Evolutionary conservation across 2,113 vertebrate genomes (phyloP), one percentile per base, ranked within the genome.

Genomic region (Glareola pratincola): DNA sequence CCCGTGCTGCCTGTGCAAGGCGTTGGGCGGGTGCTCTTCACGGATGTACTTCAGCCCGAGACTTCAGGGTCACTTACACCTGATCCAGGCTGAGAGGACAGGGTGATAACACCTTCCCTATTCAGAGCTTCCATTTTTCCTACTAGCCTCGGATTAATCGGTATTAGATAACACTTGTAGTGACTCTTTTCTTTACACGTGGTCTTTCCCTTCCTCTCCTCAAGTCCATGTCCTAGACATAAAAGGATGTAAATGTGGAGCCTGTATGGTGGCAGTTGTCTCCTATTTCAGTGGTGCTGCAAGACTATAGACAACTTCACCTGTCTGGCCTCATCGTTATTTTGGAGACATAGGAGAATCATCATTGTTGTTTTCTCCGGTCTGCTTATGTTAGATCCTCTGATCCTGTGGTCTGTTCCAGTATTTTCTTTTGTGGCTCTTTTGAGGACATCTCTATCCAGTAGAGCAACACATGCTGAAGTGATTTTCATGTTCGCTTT

Each of bases 201-300:
- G 27, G 8, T 37, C 26, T 85, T 83, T 53, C 41, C n/a, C 9
- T 76, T 81, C 26, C 8, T 66, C 21, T 76, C 16, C 37, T 73
- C 24, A 27, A n/a, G 18, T 77, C 24, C 0, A 0, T 45, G 47
- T 72, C n/a, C 22, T 21, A 19, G 29, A 51, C 2, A 2, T 50
- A 32, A 77, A 83, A 73, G 3, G 10, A 30, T 34, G 45, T 64
- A 14, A 50, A 13, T 87, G 47, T 48, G 41, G 27, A 92, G n/a
- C 18, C 34, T 72, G 14, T 82, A 1, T 76, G 83, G 14, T 29
- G 39, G 13, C 36, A 53, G 7, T 48, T 41, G 13, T 48, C 63
- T 80, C 19, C n/a, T 74, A 2, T 43, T 91, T 71, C 66, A 51
- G 17, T 47, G 63, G 10, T 88, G 5, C 48, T 69, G 14, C 13